A percentile compares a stretch with the other conserved stretches of the same genome.
phyloP scores from a whole-genome alignment of 2,888 invertebrate genomes.

The Dynastes tityus region DNA sequence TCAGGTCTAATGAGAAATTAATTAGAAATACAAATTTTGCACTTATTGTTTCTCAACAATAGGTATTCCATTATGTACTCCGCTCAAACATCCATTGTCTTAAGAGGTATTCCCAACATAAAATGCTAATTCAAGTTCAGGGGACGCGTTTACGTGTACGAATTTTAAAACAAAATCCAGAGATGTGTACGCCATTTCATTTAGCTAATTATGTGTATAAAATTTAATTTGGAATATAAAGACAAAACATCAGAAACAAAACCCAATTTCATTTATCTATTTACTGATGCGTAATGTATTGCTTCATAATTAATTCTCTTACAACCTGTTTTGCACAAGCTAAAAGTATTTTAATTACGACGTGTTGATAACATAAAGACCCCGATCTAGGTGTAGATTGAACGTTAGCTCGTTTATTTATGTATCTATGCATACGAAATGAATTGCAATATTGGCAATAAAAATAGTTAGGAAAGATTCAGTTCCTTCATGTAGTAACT shows the following conservation, averaged over 20 bases:
- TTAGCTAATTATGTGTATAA: no score
- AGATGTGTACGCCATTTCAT: no score
- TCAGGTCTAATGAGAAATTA: neutral
- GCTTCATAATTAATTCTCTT: constrained; percentile 7
- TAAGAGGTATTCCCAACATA: constrained; percentile 12
- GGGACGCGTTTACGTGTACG: neutral
- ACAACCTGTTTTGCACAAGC: neutral
- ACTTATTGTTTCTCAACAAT: constrained; percentile 10
- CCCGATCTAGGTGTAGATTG: neutral
- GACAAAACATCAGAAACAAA: no score
- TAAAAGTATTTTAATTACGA: constrained; percentile 22
- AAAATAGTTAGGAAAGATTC: neutral
- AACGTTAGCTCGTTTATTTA: neutral
- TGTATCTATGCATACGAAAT: constrained; percentile 9
- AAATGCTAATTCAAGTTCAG: neutral
- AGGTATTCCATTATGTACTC: neutral
- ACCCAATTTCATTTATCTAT: no score
- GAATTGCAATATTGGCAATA: neutral
- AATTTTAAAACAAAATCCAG: no score
- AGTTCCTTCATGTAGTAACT: neutral
- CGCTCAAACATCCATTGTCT: neutral
- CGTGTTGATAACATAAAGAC: neutral
- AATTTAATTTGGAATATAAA: no score
- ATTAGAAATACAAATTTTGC: constrained; percentile 24
- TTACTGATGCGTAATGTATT: neutral